Percentiles rank a stretch among this genome's conserved stretches.
phyloP scores from a whole-genome alignment of 1,140 invertebrate genomes.

The Cotesia glomerata region DNA sequence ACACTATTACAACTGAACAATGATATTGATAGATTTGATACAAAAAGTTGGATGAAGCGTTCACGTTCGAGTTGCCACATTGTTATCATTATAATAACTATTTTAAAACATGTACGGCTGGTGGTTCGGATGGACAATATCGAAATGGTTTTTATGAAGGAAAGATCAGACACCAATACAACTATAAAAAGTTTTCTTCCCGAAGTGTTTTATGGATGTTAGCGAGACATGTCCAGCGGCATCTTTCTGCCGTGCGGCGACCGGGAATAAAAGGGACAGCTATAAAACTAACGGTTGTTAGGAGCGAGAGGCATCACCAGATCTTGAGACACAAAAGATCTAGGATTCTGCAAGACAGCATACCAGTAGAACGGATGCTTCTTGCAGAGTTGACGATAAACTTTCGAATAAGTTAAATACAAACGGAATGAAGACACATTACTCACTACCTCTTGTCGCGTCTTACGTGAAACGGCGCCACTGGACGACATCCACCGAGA shows the following conservation, averaged over 20 bases:
- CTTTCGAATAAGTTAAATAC: slow-evolving; percentile 36
- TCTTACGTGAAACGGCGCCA: slow-evolving; percentile 21
- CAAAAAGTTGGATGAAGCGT: too few species aligned
- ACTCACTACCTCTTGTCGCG: slow-evolving; percentile 27
- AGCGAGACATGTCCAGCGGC: slow-evolving; percentile 20
- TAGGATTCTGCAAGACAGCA: neutral
- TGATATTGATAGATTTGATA: too few species aligned
- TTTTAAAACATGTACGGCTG: neutral
- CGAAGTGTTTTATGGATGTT: slow-evolving; percentile 28
- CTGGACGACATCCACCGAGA: slow-evolving; percentile 1
- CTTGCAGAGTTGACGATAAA: slow-evolving; percentile 34
- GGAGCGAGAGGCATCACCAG: neutral
- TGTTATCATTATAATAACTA: neutral
- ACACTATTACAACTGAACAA: too few species aligned
- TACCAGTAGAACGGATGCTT: slow-evolving; percentile 20
- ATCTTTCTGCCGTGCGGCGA: neutral
- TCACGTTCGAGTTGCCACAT: neutral
- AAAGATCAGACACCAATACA: neutral
- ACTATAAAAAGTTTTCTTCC: slow-evolving; percentile 19
- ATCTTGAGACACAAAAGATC: neutral
- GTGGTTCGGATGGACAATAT: slow-evolving; percentile 15
- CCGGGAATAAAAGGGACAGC: neutral
- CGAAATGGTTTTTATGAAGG: slow-evolving; percentile 10
- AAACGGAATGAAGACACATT: slow-evolving; percentile 36
- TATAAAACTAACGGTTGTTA: slow-evolving; percentile 3